Base-by-base conservation (phyloP, 2,797 vertebrate genomes). In the Coregonus suidteri region DNA sequence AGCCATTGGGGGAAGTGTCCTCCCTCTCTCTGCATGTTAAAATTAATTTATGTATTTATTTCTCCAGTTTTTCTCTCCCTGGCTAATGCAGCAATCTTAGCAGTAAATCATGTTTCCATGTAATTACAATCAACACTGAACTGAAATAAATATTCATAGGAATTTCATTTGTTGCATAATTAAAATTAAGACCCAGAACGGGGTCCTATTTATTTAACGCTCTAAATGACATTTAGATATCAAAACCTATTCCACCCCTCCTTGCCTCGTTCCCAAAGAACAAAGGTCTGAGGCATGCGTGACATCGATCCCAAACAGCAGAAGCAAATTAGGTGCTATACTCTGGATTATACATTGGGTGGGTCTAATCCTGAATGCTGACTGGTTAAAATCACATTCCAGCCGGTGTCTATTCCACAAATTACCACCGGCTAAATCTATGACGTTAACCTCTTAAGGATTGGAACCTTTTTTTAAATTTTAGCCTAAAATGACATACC, bases 71-170 rank as follows among this genome's bases (percentile, higher is more conserved):
- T 37, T 75, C 77, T 90, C 41, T 47, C 83, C 86, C 81, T 89
- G 82, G 85, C 86, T 91, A 90, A 89, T 89, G 86, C 85, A 88
- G 83, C 88, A 91, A 91, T 93, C 87, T 92, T 90, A 90, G 91
- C 91, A 91, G 93, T 93, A 93, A 94, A 93, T 94, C 88, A 90
- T 93, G 90, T 92, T 91, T 94, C 88, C 91, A 90, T 94, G 91
- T 93, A 94, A 93, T 95, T 94, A 94, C 90, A 93, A 94, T 93
- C 91, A 94, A 94, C 90, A 93, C 91, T 92, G 83, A 93, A 93
- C 90, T 86, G 84, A 88, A 90, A 94, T 94, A 92, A 93, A 93
- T 94, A 94, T 94, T 94, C 88, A 93, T 93, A 87, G 78, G 90
- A 90, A 92, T 87, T 92, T 93, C 88, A 93, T 92, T 93, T 91